These are phyloP conservation scores for Neolamprologus brichardi DNA, from an alignment of 2,113 vertebrate species.

Conservation along the genomic window DNA sequence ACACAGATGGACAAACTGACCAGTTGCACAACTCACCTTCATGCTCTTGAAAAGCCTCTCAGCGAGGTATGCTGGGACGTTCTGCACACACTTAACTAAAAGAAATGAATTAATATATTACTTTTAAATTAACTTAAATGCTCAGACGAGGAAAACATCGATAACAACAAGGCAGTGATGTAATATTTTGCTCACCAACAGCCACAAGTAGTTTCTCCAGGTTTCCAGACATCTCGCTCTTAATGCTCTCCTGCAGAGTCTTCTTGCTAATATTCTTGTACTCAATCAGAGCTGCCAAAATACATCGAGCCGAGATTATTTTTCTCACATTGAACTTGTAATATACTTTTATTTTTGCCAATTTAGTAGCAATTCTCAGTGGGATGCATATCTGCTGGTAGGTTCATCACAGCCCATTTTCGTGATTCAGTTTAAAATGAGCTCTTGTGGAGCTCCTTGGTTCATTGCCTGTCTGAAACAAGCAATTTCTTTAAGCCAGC, in stretches of 20 bases:
- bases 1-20: background rate
- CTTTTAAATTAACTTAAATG: background rate
- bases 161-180: background rate
- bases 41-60: conserved; percentile 69
- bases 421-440: background rate
- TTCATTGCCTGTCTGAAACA: background rate
- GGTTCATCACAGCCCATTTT: background rate
- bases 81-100: conserved; percentile 74
- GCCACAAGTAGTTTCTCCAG: conserved; percentile 79
- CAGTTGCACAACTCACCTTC: conserved; percentile 54
- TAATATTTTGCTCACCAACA: conserved; percentile 66
- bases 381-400: background rate
- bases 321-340: background rate
- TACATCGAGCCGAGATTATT: background rate
- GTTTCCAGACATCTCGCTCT: conserved; percentile 79
- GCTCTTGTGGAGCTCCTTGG: background rate
- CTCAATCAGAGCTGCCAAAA: conserved; percentile 75
- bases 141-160: background rate
- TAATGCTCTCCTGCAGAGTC: conserved; percentile 82
- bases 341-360: background rate
- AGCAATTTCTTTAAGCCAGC: background rate
- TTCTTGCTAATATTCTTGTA: conserved; percentile 82
- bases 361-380: background rate
- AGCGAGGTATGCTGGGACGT: conserved; percentile 66
- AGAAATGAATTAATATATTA: background rate